phyloP scores from a whole-genome alignment of 1,140 invertebrate species.

The Sycobia sp. region DNA sequence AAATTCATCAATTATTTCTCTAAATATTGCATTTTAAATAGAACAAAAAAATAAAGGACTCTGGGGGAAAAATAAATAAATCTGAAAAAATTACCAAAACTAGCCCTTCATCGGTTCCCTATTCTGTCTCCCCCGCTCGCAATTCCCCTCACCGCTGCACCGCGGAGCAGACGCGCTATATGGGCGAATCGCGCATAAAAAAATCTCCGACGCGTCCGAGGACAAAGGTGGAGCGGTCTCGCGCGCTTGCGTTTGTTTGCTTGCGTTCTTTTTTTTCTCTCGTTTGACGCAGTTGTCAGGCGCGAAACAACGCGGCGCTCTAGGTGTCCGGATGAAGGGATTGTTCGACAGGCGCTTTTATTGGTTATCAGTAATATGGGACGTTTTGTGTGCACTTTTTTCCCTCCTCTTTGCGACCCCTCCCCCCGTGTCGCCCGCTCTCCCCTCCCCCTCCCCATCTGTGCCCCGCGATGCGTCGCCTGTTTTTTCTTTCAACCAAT shows the following conservation, averaged over 20 bases:
- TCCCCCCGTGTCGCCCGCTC: too few relatives aligned
- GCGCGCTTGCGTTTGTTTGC: not conserved
- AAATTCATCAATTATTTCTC: too few relatives aligned
- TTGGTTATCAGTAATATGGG: conserved; percentile 50
- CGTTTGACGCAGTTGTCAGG: conserved; percentile 40
- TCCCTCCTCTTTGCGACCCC: not conserved
- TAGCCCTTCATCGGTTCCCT: too few relatives aligned
- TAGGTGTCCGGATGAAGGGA: conserved; percentile 51
- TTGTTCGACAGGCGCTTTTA: conserved; percentile 48
- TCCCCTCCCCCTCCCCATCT: too few relatives aligned
- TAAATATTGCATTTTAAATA: too few relatives aligned
- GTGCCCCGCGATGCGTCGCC: too few relatives aligned
- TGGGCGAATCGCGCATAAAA: conserved; percentile 12
- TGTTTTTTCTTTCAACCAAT: not conserved
- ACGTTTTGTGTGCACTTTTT: conserved; percentile 13
- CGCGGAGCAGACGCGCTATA: not conserved
- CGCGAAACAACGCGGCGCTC: conserved; percentile 43
- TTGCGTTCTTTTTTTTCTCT: not conserved
- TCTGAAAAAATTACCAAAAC: too few relatives aligned
- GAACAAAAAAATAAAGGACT: too few relatives aligned
- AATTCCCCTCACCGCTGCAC: too few relatives aligned
- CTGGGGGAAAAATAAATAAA: too few relatives aligned
- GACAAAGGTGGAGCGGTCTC: not conserved
- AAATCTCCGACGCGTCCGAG: not conserved
- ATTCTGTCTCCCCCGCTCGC: too few relatives aligned